Evolutionary conservation across 2,797 vertebrate genomes (phyloP).

Genomic region (Girardinus metallicus): DNA sequence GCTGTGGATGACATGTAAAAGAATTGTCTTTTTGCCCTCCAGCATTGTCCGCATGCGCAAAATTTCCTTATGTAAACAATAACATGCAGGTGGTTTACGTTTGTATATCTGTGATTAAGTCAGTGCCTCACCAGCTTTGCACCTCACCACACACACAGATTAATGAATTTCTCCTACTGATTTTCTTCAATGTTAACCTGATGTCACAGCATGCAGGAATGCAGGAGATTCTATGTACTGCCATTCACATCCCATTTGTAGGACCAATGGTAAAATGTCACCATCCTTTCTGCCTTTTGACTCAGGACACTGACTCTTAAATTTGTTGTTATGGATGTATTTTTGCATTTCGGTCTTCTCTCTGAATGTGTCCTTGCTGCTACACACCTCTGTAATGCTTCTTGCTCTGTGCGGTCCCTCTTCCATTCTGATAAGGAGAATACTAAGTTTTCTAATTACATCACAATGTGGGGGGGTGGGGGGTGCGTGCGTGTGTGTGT

Average conservation of each 20-base stretch:
- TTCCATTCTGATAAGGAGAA: slow-evolving; percentile 17
- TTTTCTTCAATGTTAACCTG: slow-evolving; percentile 21
- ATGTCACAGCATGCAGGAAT: slow-evolving; percentile 21
- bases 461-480: slow-evolving; percentile 13
- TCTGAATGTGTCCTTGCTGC: slow-evolving; percentile 16
- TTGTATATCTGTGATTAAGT: no score
- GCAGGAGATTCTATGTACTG: slow-evolving; percentile 24
- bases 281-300: slow-evolving; percentile 51
- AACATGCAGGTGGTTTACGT: no score
- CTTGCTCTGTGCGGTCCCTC: neutral
- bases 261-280: slow-evolving; percentile 64
- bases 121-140: no score
- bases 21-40: no score
- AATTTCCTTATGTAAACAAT: no score
- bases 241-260: slow-evolving; percentile 64
- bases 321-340: slow-evolving; percentile 39
- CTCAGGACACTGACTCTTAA: slow-evolving; percentile 49
- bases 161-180: no score
- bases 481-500: slow-evolving; percentile 16
- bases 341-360: slow-evolving; percentile 26
- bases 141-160: no score
- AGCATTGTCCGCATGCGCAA: no score
- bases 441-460: slow-evolving; percentile 33
- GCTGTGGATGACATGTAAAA: no score
- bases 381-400: neutral